phyloP scores from a whole-genome alignment of 2,113 vertebrate genomes.

The Urocolius indicus region DNA sequence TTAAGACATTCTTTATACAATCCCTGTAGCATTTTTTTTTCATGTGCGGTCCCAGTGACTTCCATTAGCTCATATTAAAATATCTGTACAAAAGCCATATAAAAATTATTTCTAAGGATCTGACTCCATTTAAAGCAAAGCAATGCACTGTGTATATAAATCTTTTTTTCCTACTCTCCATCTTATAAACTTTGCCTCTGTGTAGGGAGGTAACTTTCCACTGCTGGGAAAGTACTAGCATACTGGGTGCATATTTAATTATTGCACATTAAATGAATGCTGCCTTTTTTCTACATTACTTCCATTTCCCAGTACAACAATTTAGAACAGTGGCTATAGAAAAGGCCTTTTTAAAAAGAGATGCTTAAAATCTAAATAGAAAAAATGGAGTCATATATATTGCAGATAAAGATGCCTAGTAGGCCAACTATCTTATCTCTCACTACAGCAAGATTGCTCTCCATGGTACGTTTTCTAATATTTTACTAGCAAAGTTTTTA shows the following conservation, averaged over 20 bases:
- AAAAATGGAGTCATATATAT: background rate
- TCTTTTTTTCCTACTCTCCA: fast-evolving
- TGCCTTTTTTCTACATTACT: background rate
- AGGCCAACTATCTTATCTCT: background rate
- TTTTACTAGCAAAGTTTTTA: background rate
- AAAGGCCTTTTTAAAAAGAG: background rate
- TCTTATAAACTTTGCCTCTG: background rate
- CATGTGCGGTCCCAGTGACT: background rate
- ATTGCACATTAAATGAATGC: background rate
- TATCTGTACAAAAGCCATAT: background rate
- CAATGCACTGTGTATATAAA: background rate
- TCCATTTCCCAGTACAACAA: background rate
- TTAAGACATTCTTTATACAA: background rate
- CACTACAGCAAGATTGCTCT: background rate
- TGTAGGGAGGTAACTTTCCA: background rate
- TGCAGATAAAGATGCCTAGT: background rate
- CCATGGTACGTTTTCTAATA: background rate
- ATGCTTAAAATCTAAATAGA: constrained; percentile 5
- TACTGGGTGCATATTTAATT: background rate
- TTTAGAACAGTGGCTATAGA: background rate
- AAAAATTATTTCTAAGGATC: background rate
- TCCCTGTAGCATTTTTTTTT: background rate
- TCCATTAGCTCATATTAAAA: background rate
- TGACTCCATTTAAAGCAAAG: background rate
- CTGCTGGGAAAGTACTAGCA: background rate